phyloP scores from a whole-genome alignment of 2,797 vertebrate genomes.

The Tiaroga cobitis region DNA sequence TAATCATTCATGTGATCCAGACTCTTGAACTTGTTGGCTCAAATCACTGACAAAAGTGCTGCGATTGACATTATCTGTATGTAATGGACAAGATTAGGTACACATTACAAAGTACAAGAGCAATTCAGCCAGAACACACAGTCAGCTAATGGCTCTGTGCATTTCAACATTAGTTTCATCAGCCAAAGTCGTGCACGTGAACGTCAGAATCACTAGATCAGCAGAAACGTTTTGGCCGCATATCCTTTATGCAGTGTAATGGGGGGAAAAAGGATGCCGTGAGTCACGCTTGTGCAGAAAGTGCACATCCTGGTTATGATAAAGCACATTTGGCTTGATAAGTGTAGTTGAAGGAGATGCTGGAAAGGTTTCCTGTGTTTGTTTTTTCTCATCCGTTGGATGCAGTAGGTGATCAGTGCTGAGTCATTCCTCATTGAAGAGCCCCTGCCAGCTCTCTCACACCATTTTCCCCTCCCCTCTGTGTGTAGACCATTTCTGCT shows the following conservation, averaged over 20 bases:
- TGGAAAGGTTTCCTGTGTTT: neutral
- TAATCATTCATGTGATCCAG: conserved; percentile 70
- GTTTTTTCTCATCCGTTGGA: neutral
- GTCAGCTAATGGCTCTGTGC: conserved; percentile 1
- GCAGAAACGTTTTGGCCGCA: neutral
- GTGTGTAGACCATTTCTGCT: neutral
- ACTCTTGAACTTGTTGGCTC: conserved; percentile 52
- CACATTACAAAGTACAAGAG: conserved; percentile 72
- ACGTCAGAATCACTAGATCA: conserved; percentile 16
- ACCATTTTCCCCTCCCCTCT: neutral
- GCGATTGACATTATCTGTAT: conserved; percentile 10
- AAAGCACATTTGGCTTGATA: neutral
- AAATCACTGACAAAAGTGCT: conserved; percentile 22
- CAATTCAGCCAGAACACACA: conserved; percentile 40
- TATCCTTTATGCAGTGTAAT: conserved; percentile 5
- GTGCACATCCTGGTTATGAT: conserved; percentile 17
- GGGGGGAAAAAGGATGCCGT: neutral
- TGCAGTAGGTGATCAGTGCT: conserved; percentile 35
- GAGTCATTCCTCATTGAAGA: conserved; percentile 39
- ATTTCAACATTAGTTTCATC: conserved; percentile 21
- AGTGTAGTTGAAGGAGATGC: neutral
- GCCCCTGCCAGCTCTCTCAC: neutral
- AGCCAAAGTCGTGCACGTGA: neutral
- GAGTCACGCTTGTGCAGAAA: conserved; percentile 4
- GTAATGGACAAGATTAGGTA: conserved; percentile 26